Conservation (phyloP, 2,888 invertebrate species). For the Euclidia mi region DNA sequence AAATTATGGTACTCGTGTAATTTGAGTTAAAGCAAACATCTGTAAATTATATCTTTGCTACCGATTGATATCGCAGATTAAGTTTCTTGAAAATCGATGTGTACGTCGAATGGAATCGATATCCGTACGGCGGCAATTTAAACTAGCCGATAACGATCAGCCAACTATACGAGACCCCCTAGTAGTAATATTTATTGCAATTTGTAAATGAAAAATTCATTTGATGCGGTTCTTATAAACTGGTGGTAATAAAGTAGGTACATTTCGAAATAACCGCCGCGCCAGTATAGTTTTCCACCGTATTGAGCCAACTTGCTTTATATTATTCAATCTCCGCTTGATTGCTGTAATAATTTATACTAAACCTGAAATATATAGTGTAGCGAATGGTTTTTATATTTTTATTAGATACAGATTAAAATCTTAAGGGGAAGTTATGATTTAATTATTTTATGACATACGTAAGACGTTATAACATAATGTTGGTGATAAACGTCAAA, state of each 20-base stretch:
- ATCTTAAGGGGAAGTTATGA: conserved; percentile 7
- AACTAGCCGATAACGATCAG: conserved; percentile 47
- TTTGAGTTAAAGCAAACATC: conserved; percentile 3
- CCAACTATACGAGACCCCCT: conserved; percentile 19
- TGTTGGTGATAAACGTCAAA: background rate
- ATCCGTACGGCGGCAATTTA: conserved; percentile 51
- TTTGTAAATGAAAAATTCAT: conserved; percentile 24
- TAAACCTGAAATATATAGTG: conserved; percentile 29
- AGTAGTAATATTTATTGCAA: conserved; percentile 14
- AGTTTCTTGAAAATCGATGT: conserved; percentile 49
- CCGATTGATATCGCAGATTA: conserved; percentile 49
- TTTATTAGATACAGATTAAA: conserved; percentile 11
- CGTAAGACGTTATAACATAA: background rate
- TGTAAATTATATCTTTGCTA: conserved; percentile 43
- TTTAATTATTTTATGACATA: background rate
- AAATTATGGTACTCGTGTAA: background rate
- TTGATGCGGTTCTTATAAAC: conserved; percentile 29
- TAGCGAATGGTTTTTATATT: conserved; percentile 8
- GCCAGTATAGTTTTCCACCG: conserved; percentile 46
- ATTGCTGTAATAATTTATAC: conserved; percentile 28
- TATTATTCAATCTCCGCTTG: conserved; percentile 48
- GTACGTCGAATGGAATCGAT: conserved; percentile 41
- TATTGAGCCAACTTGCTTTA: conserved; percentile 44
- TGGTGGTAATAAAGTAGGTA: conserved; percentile 45
- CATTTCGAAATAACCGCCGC: conserved; percentile 46